Percentiles rank a stretch among this genome's conserved stretches.
Evolutionary conservation across 2,113 vertebrate genomes (phyloP).

Genomic region (Oryzias melastigma): DNA sequence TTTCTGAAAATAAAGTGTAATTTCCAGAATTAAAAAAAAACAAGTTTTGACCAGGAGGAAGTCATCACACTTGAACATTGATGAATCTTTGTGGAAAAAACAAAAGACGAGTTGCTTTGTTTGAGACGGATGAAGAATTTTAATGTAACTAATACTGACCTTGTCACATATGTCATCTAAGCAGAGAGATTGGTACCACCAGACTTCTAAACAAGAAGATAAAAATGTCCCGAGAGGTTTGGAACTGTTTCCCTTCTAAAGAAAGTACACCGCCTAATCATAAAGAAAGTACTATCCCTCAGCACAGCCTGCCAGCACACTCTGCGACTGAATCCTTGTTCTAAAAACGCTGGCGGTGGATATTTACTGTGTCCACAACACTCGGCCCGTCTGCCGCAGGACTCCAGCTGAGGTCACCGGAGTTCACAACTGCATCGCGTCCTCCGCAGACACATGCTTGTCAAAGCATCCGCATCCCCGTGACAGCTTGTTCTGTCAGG

Average conservation of each 20-base stretch:
- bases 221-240: constrained; percentile 28
- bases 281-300: constrained; percentile 51
- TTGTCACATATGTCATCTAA: constrained; percentile 19
- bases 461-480: constrained; percentile 30
- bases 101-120: too few relatives aligned
- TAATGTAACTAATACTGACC: constrained; percentile 1
- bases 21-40: too few relatives aligned
- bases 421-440: constrained; percentile 82
- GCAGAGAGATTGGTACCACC: constrained; percentile 20
- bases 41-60: too few relatives aligned
- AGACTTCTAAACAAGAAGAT: constrained; percentile 21
- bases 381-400: constrained; percentile 54
- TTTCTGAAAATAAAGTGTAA: too few relatives aligned
- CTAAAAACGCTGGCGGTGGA: constrained; percentile 59
- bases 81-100: too few relatives aligned
- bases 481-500: constrained; percentile 21
- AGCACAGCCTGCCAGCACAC: constrained; percentile 29
- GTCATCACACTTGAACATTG: too few relatives aligned
- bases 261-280: constrained; percentile 62
- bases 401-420: constrained; percentile 17
- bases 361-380: constrained; percentile 47
- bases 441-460: constrained; percentile 38
- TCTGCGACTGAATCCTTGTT: constrained; percentile 49
- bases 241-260: constrained; percentile 44
- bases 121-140: neutral